These are phyloP conservation scores for Exocentrus adspersus DNA, from an alignment of 2,888 invertebrate species.

Conservation along the genomic window DNA sequence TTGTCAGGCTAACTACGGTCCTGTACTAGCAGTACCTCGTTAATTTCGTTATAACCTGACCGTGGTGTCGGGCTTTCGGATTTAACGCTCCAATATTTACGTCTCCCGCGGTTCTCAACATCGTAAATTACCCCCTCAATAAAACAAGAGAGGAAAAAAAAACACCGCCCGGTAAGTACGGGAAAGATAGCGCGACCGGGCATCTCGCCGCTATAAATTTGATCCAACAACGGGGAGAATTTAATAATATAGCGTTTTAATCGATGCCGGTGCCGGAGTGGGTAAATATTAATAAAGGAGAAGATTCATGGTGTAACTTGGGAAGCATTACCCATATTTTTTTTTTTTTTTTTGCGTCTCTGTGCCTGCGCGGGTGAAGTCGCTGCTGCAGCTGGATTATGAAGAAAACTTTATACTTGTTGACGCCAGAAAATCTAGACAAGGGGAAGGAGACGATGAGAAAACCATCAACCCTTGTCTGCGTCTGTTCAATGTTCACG, in stretches of 20 bases:
- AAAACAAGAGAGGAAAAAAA: no score
- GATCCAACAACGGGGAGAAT: not conserved
- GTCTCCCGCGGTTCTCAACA: constrained; percentile 35
- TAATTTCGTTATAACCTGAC: constrained; percentile 26
- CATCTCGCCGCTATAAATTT: constrained; percentile 13
- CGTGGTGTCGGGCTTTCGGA: constrained; percentile 35
- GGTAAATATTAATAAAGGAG: constrained; percentile 4
- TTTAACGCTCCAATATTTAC: constrained; percentile 41
- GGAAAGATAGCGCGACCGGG: constrained; percentile 14
- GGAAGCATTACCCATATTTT: no score
- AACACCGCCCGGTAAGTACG: constrained; percentile 17
- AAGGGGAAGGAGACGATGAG: not conserved
- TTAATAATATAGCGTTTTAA: not conserved
- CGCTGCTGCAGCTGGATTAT: not conserved
- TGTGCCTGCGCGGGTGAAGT: no score
- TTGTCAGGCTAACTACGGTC: not conserved
- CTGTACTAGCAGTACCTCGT: constrained; percentile 1
- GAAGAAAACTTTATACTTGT: no score
- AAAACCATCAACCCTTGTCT: not conserved
- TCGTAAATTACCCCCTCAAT: constrained; percentile 38
- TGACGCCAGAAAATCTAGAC: not conserved
- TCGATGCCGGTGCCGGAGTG: not conserved
- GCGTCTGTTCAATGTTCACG: not conserved
- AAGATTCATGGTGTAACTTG: not conserved
- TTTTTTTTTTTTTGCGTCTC: no score